Base-by-base conservation (phyloP, 1,140 invertebrate genomes). In the Heliconius hewitsoni region DNA sequence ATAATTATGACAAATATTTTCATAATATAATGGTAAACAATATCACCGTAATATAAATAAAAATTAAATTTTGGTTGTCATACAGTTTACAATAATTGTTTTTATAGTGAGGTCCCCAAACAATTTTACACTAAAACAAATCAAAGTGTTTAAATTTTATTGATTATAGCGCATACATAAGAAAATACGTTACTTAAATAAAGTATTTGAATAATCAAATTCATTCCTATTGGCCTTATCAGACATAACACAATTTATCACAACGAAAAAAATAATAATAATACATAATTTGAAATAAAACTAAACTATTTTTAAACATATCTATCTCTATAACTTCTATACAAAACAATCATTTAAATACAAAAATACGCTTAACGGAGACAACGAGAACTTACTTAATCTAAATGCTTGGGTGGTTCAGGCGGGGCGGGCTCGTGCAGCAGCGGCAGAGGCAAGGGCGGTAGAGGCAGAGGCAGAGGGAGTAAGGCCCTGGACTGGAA, bases 401-500 rank as follows among this genome's bases (percentile, higher is more conserved):
- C 91, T 34, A 90, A 81, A 80, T 92, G 89, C 73, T 94, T 94
- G 13, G 87, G 89, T 9, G 95, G 76, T 0, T 95, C 95, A 50
- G 96, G 87, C 27, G 92, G 91, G 0, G 82, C 88, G 8, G 95
- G 94, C 0, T 93, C 76, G 92, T 96, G 82, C 92, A 89, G 60
- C 94, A 96, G 19, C 34, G 76, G 75, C 90, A 96, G 37, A 84
- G 95, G 85, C 42, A 94, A 93, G 1, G 93, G 95, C 3, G 95
- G 95, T 8, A 95, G 85, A 4, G 95, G 95, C 0, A 96, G 86
- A 0, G 95, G 92, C 5, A 96, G 95, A 3, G 96, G 96, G 74
- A 96, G 90, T 3, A 96, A 83, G 0, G 95, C 95, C 5, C 95
- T 77, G 77, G 95, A 86, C 90, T 96, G 85, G 95, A 96, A 89